Conservation (phyloP, 30 jellyfish, hydroid and myxozoan species). For the Aurelia aurita complex sp. Pacific region DNA sequence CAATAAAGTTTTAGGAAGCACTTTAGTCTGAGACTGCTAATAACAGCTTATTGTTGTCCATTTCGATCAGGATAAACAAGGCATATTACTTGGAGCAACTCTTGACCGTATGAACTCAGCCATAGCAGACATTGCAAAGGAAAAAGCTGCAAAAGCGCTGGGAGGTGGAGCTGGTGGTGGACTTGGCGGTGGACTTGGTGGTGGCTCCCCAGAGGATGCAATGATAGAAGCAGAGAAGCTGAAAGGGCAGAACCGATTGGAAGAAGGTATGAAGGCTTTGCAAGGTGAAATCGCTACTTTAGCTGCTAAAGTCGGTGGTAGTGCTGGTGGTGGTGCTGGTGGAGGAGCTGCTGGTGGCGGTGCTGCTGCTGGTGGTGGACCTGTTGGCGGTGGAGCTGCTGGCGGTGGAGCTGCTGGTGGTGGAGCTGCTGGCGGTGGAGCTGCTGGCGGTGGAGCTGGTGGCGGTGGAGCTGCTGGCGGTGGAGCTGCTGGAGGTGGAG, state of each 20-base stretch:
- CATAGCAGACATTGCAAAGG: conserved; percentile 61
- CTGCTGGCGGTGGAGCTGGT: too few species aligned
- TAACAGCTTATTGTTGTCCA: background rate
- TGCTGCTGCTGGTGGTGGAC: conserved; percentile 45
- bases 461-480: conserved; percentile 54
- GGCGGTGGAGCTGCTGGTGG: conserved; percentile 40
- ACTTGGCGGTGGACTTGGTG: conserved; percentile 33
- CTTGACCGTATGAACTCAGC: conserved; percentile 61
- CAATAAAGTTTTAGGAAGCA: background rate
- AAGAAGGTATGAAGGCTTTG: conserved; percentile 68
- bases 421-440: too few species aligned
- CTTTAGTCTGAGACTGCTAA: background rate
- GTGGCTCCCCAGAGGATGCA: conserved; percentile 51
- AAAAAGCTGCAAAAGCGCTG: conserved; percentile 36
- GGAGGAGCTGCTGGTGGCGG: too few species aligned
- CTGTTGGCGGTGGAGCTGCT: conserved; percentile 79
- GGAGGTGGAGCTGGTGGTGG: conserved; percentile 47
- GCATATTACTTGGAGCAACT: conserved; percentile 40
- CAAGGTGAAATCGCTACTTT: conserved; percentile 57
- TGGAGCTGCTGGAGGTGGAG: conserved; percentile 79
- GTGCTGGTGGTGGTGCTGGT: conserved; percentile 14
- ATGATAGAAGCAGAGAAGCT: conserved; percentile 76
- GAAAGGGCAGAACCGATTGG: conserved; percentile 73
- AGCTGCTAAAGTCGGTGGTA: conserved; percentile 62
- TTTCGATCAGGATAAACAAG: conserved; percentile 46